phyloP scores from a whole-genome alignment of 1,140 invertebrate species.

The Metopolophium dirhodum region DNA sequence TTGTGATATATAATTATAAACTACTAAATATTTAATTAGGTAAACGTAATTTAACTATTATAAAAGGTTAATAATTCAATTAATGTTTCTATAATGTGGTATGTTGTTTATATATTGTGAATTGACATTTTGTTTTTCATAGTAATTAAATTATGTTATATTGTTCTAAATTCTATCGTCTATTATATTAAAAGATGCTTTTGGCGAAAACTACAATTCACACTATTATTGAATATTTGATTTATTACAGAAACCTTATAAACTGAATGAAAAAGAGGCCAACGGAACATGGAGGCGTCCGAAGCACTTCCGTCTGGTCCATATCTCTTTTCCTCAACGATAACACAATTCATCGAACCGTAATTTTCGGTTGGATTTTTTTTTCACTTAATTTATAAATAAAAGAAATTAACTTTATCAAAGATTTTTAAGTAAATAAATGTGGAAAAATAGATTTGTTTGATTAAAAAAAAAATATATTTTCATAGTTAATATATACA shows the following conservation, averaged over 20 bases:
- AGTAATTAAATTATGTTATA: background rate
- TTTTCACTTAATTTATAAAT: background rate
- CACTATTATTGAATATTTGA: constrained; percentile 33
- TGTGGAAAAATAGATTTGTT: background rate
- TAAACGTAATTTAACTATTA: background rate
- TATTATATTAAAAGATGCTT: background rate
- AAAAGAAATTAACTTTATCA: background rate
- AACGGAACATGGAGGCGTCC: constrained; percentile 53
- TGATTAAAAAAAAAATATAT: background rate
- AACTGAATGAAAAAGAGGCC: constrained; percentile 50
- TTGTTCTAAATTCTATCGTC: background rate
- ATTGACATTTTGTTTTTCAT: background rate
- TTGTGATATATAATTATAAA: background rate
- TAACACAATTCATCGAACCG: constrained; percentile 32
- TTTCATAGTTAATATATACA: background rate
- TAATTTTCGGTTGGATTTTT: background rate
- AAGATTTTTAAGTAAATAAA: constrained; percentile 15
- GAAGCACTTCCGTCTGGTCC: constrained; percentile 26
- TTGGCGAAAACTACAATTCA: constrained; percentile 1
- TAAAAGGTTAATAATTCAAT: background rate
- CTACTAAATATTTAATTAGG: background rate
- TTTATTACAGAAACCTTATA: constrained; percentile 54
- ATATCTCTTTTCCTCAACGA: constrained; percentile 50
- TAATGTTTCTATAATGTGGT: background rate
- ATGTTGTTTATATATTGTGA: background rate